These are phyloP conservation scores for Apostichopus parvimensis DNA, from an alignment of 35 echinoderm and acorn worm genomes.

Conservation along the genomic window DNA sequence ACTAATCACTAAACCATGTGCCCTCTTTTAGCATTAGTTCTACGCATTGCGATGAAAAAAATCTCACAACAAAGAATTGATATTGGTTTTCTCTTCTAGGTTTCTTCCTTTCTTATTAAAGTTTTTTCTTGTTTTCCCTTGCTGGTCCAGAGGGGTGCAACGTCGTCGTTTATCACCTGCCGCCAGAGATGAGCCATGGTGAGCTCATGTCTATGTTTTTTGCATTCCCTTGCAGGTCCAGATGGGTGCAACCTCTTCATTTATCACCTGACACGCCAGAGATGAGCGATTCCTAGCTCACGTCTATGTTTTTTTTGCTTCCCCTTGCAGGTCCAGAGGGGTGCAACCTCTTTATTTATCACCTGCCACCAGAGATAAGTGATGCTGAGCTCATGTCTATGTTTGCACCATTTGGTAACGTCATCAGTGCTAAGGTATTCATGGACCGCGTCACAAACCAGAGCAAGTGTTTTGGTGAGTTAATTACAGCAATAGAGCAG, in stretches of 20 bases:
- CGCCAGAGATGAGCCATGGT: too few relatives aligned
- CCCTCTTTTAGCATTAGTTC: too few relatives aligned
- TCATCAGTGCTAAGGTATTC: constrained; percentile 98
- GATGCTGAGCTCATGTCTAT: constrained; percentile 94
- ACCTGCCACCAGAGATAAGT: constrained; percentile 93
- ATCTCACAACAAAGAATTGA: too few relatives aligned
- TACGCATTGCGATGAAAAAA: too few relatives aligned
- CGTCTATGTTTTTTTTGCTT: not conserved
- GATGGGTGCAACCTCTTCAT: too few relatives aligned
- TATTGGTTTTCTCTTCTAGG: too few relatives aligned
- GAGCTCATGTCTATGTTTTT: not conserved
- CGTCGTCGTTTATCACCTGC: too few relatives aligned
- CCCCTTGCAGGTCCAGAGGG: constrained; percentile 83
- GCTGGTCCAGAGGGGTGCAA: too few relatives aligned
- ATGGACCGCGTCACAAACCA: constrained; percentile 96
- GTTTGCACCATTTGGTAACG: constrained; percentile 91
- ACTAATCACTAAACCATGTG: too few relatives aligned
- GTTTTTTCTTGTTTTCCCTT: too few relatives aligned
- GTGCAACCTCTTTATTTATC: constrained; percentile 97
- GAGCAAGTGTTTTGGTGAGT: constrained; percentile 99
- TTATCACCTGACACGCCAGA: too few relatives aligned
- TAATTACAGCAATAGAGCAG: not conserved
- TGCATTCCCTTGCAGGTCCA: not conserved
- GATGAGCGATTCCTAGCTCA: not conserved
- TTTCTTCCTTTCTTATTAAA: too few relatives aligned